Percentiles rank a stretch among this genome's conserved stretches.
Evolutionary conservation across 2,888 invertebrate genomes (phyloP).

Genomic region (Phlogophora meticulosa): DNA sequence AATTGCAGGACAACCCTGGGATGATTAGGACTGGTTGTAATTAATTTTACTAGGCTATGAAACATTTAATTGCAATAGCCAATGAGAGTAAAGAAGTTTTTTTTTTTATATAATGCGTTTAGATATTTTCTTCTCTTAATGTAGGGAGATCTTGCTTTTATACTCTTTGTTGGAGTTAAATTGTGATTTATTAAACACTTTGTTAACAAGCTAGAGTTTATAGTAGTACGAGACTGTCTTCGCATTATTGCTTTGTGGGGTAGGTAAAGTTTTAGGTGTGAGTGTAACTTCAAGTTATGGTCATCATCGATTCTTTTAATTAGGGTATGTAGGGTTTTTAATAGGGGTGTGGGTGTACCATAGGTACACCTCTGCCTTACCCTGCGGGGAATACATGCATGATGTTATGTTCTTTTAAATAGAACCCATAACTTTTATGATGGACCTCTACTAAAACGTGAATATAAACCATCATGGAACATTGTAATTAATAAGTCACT

Average conservation of each 20-base stretch:
- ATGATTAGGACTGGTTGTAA: constrained; percentile 41
- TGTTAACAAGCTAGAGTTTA: background rate
- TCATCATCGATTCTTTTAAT: no score
- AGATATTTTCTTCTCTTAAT: constrained; percentile 16
- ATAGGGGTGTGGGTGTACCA: no score
- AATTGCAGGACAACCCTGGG: constrained; percentile 47
- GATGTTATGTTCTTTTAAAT: no score
- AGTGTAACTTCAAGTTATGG: background rate
- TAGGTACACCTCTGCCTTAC: no score
- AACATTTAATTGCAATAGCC: constrained; percentile 47
- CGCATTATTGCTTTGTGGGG: background rate
- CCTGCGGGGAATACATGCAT: no score
- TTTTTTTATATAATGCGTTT: constrained; percentile 36
- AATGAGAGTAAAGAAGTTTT: constrained; percentile 25
- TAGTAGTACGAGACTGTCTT: background rate
- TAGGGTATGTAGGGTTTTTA: no score
- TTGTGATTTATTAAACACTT: constrained; percentile 20
- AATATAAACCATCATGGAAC: no score
- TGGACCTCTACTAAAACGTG: no score
- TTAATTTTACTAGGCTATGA: constrained; percentile 54
- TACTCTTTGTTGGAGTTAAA: constrained; percentile 1
- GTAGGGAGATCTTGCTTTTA: background rate
- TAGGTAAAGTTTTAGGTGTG: background rate
- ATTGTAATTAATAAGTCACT: no score
- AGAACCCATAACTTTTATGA: no score